phyloP scores from a whole-genome alignment of 2,888 invertebrate genomes.

The Danaus chrysippus region DNA sequence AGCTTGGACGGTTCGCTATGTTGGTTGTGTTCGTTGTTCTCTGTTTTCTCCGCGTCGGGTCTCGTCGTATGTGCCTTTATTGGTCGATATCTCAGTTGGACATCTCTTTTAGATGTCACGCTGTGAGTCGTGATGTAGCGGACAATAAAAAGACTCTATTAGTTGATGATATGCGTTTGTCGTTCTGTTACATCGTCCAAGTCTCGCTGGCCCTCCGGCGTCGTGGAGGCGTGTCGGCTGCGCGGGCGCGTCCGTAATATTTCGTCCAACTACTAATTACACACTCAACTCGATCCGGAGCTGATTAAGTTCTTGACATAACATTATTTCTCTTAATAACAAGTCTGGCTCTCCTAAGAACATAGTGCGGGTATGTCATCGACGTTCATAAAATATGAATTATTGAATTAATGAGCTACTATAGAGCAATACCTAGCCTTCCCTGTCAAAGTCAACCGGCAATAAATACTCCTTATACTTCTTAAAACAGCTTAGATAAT shows the following conservation, averaged over 20 bases:
- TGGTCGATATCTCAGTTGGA: constrained; percentile 60
- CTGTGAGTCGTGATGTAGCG: constrained; percentile 37
- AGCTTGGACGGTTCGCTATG: constrained; percentile 67
- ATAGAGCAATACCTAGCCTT: too few species aligned
- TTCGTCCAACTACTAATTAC: constrained; percentile 70
- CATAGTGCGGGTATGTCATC: not conserved
- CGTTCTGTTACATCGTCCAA: constrained; percentile 26
- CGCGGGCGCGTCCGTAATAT: constrained; percentile 66
- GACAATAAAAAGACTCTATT: constrained; percentile 17
- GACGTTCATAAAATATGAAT: too few species aligned
- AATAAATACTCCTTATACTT: too few species aligned
- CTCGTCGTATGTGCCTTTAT: constrained; percentile 65
- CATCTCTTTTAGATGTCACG: constrained; percentile 60
- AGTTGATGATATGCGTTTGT: constrained; percentile 16
- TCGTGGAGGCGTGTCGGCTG: constrained; percentile 43
- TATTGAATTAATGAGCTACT: too few species aligned
- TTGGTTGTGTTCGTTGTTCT: not conserved
- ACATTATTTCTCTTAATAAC: constrained; percentile 53
- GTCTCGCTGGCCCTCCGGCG: constrained; percentile 46
- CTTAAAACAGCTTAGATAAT: too few species aligned
- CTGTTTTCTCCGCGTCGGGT: constrained; percentile 27
- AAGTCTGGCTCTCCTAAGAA: constrained; percentile 21
- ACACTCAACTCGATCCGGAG: constrained; percentile 47
- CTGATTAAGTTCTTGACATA: constrained; percentile 68
- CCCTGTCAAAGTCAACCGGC: too few species aligned